Evolutionary conservation across 2,888 invertebrate genomes (phyloP).

Genomic region (Biston stratarius): DNA sequence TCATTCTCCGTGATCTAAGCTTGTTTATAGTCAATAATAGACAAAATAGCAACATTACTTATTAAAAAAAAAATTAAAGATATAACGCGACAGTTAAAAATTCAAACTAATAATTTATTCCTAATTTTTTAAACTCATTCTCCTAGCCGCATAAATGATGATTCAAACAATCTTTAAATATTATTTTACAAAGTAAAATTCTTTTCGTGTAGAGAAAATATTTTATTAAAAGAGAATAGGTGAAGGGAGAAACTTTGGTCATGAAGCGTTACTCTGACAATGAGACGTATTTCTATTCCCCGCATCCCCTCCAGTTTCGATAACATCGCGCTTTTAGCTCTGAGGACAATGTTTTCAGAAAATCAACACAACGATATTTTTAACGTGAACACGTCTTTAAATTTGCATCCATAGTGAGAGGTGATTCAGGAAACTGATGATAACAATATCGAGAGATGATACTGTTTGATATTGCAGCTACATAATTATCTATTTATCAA

Average conservation of each 20-base stretch:
- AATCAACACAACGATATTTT: not conserved
- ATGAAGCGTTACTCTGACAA: slow-evolving; percentile 30
- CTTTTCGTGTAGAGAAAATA: slow-evolving; percentile 6
- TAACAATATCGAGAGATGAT: not conserved
- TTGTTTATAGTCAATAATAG: too few species aligned
- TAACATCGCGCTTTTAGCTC: slow-evolving; percentile 18
- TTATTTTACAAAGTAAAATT: not conserved
- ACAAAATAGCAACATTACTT: too few species aligned
- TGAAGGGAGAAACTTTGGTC: slow-evolving; percentile 23
- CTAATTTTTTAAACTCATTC: too few species aligned
- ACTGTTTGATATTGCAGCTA: too few species aligned
- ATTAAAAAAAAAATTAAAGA: not conserved
- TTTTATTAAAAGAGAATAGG: slow-evolving; percentile 12
- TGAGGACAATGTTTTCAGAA: not conserved
- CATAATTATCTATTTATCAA: too few species aligned
- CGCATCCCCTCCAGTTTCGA: slow-evolving; percentile 6
- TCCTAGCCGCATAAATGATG: not conserved
- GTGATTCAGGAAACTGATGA: not conserved
- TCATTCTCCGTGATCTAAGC: too few species aligned
- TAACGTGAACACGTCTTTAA: too few species aligned
- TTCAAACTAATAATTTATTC: too few species aligned
- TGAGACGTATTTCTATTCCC: slow-evolving; percentile 17
- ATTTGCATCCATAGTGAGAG: too few species aligned
- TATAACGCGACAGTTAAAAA: not conserved
- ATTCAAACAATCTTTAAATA: not conserved